Evolutionary conservation across 2,888 invertebrate genomes (phyloP).

Genomic region (Acanthosepion pharaonis): DNA sequence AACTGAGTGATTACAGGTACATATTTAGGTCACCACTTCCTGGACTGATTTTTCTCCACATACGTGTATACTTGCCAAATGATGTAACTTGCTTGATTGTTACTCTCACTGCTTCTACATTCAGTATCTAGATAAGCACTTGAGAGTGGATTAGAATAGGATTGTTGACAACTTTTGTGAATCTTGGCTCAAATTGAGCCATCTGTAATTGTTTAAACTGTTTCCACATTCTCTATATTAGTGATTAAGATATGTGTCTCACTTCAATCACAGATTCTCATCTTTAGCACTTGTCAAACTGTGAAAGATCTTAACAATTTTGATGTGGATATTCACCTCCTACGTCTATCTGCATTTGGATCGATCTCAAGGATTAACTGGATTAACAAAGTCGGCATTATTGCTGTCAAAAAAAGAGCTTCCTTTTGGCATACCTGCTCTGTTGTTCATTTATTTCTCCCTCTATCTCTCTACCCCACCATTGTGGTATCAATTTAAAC

Average conservation of each 20-base stretch:
- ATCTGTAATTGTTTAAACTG: too few relatives aligned
- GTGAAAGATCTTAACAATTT: neutral
- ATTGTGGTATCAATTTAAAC: neutral
- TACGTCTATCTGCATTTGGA: neutral
- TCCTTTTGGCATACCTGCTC: neutral
- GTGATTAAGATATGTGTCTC: neutral
- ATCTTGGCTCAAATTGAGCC: too few relatives aligned
- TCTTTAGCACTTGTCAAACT: neutral
- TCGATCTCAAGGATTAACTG: neutral
- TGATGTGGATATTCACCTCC: neutral
- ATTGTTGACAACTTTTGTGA: neutral
- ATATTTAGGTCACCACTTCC: neutral
- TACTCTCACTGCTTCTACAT: neutral
- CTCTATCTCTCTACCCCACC: neutral
- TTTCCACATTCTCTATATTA: neutral
- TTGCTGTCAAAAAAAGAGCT: neutral
- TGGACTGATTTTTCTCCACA: neutral
- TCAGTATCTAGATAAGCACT: neutral
- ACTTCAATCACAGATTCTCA: neutral
- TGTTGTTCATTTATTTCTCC: neutral
- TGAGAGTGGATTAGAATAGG: neutral
- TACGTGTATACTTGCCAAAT: neutral
- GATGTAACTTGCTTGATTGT: neutral
- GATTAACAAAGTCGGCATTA: neutral
- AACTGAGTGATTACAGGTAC: neutral